Evolutionary conservation across 2,113 vertebrate genomes (phyloP), one percentile per base, ranked within the genome.

Genomic region (Melanerpes aurifrons): DNA sequence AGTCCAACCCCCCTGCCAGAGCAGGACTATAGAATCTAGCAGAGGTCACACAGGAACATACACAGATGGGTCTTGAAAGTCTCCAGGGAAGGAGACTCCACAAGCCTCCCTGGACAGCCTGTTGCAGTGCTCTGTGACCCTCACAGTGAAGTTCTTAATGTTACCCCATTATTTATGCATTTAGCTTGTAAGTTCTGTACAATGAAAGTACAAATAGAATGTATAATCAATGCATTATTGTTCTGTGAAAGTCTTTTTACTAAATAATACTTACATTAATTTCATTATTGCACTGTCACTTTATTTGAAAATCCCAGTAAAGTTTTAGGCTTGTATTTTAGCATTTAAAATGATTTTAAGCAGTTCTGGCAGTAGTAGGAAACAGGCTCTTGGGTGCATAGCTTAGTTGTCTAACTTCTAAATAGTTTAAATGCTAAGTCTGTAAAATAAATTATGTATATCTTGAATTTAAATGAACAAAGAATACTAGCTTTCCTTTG

Each of bases 381-480:
- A 54, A 92, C 95, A 86, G 37, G 56, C 91, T 91, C 81, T 89
- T 87, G 94, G 66, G 92, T 83, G 76, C 47, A 28, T 76, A 92
- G 67, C 92, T 95, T 77, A 93, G 76, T 72, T 91, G 69, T 61
- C 94, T 95, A 91, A 96, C 94, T 95, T 96, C 89, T 94, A 95
- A 97, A 96, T 89, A 84, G 69, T 90, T 96, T 93, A 96, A 97
- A 96, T 83, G 66, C 57, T 85, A 94, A 93, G 79, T 58, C 63
- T 95, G 45, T 93, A 94, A 97, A 96, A 93, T 95, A 95, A 95
- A 96, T 95, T 94, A 83, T 89, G 29, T 89, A 66, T 94, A 91
- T 63, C 81, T 73, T 75, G 59, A 93, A 92, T 96, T 79, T 93
- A 96, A 96, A 96, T 71, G 79, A 97, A 94, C 32, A 81, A 86